phyloP scores from a whole-genome alignment of 2,797 vertebrate genomes.

The Phoxinus dragarum region DNA sequence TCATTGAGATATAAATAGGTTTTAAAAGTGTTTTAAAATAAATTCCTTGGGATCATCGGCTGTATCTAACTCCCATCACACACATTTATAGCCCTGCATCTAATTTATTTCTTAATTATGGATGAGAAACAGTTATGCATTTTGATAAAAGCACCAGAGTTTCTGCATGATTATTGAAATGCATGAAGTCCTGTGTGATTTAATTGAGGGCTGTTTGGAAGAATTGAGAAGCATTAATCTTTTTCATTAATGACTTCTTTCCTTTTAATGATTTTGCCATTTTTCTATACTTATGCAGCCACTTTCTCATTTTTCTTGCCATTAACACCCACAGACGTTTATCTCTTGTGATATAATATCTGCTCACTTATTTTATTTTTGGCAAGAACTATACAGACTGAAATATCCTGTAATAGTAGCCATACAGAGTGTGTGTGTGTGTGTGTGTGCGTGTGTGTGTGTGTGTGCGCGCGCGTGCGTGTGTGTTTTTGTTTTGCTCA shows the following conservation, averaged over 20 bases:
- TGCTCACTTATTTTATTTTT: slow-evolving; percentile 12
- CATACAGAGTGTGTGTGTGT: slow-evolving; percentile 25
- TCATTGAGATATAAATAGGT: background rate
- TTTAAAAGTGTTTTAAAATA: background rate
- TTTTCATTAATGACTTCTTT: background rate
- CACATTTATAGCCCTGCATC: background rate
- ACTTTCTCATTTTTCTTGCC: background rate
- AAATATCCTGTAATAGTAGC: slow-evolving; percentile 27
- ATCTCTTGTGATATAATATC: slow-evolving; percentile 5
- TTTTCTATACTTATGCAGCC: background rate
- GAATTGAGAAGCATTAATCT: background rate
- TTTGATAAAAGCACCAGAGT: background rate
- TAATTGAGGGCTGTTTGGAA: background rate
- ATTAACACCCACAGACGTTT: background rate
- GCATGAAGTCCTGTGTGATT: background rate
- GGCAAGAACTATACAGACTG: slow-evolving; percentile 22
- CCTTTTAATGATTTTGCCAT: background rate
- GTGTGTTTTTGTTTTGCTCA: background rate
- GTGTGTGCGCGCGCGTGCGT: background rate
- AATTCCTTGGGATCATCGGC: background rate
- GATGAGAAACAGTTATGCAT: background rate
- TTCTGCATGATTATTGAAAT: background rate
- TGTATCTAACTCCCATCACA: background rate
- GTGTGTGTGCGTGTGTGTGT: background rate
- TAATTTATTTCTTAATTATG: background rate